A percentile compares a stretch with the other conserved stretches of the same genome.
Evolutionary conservation across 2,797 vertebrate species (phyloP).

Genomic region (Sebastes miniatus): DNA sequence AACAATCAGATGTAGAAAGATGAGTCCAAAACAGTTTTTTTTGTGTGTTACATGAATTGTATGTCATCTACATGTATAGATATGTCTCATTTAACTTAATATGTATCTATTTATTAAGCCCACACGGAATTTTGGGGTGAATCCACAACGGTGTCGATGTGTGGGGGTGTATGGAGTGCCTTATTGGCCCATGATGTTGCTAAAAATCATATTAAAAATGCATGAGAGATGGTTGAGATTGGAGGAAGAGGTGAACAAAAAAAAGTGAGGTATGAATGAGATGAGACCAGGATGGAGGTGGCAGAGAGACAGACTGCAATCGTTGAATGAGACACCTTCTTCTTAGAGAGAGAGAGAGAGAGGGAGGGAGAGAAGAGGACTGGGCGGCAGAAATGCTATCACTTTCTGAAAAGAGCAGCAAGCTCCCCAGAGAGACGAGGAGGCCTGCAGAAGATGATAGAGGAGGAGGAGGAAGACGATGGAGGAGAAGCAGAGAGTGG

Average conservation of each 20-base stretch:
- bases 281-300: not conserved
- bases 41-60: not conserved
- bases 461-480: slow-evolving; percentile 61
- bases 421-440: slow-evolving; percentile 69
- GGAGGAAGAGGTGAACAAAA: not conserved
- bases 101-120: not conserved
- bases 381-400: slow-evolving; percentile 64
- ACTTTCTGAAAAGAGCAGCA: slow-evolving; percentile 74
- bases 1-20: not conserved
- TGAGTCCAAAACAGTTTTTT: not conserved
- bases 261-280: not conserved
- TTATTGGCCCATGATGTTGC: not conserved
- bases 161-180: not conserved
- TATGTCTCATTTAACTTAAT: not conserved
- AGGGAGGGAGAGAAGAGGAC: not conserved
- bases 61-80: not conserved
- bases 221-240: not conserved
- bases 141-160: not conserved
- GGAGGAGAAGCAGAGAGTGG: not conserved
- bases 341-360: not conserved
- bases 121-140: not conserved
- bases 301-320: not conserved
- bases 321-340: not conserved
- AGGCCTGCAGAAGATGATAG: slow-evolving; percentile 71
- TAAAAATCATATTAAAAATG: not conserved